phyloP scores from a whole-genome alignment of 2,113 vertebrate species.

The Ptilorrhoa leucosticta region DNA sequence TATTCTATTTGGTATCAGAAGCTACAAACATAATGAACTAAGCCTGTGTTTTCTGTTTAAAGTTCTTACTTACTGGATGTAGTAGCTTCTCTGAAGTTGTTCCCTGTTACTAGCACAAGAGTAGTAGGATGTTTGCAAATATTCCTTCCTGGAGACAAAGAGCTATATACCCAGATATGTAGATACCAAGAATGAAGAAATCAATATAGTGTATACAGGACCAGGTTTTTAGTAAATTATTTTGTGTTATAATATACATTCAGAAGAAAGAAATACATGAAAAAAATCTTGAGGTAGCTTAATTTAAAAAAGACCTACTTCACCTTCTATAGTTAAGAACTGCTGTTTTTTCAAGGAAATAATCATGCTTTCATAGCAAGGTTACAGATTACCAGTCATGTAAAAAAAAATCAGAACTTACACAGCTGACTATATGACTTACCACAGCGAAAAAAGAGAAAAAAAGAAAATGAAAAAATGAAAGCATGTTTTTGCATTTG shows the following conservation, averaged over 20 bases:
- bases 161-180: accelerated
- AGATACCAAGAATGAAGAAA: neutral
- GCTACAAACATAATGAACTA: neutral
- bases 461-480: neutral
- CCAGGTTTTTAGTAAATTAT: neutral
- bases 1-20: neutral
- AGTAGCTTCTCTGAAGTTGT: neutral
- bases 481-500: neutral
- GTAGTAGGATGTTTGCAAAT: neutral
- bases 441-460: neutral
- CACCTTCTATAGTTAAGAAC: neutral
- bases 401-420: neutral
- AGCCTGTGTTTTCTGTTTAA: neutral
- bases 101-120: neutral
- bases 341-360: neutral
- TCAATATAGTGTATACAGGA: neutral
- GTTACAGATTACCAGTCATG: neutral
- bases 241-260: neutral
- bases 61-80: neutral
- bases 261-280: neutral
- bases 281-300: neutral
- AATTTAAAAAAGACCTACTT: neutral
- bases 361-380: neutral
- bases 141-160: neutral
- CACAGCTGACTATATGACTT: neutral